A percentile compares a stretch with the other conserved stretches of the same genome.
These are phyloP conservation scores for Pituophis catenifer DNA, from an alignment of 2,113 vertebrate species.

Conservation along the genomic window DNA sequence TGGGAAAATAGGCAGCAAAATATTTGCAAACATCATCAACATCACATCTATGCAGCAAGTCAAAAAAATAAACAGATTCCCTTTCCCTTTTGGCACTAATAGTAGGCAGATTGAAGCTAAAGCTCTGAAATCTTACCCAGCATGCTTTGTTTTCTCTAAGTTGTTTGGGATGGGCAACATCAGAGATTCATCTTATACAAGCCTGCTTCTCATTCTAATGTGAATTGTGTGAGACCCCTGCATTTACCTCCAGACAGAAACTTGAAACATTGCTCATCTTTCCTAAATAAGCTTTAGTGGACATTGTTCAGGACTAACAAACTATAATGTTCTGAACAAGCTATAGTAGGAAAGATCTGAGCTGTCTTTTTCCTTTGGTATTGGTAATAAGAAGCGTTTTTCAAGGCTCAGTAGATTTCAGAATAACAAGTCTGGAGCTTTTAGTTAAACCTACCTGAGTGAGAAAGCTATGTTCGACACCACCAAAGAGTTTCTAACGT, in stretches of 20 bases:
- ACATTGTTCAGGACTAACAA: neutral
- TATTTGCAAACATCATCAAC: neutral
- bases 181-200: neutral
- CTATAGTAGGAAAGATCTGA: neutral
- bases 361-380: neutral
- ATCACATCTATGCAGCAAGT: neutral
- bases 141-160: neutral
- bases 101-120: neutral
- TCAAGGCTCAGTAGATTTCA: neutral
- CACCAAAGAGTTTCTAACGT: neutral
- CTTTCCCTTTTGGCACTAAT: neutral
- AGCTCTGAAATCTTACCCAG: neutral
- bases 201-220: neutral
- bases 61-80: neutral
- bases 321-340: neutral
- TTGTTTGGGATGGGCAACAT: neutral
- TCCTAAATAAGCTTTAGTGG: neutral
- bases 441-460: neutral
- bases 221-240: neutral
- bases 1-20: neutral
- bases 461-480: neutral
- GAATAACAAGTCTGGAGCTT: neutral
- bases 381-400: neutral
- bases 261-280: neutral
- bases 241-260: neutral